Percentiles rank a stretch among this genome's conserved stretches.
phyloP scores from a whole-genome alignment of 2,888 invertebrate genomes.

The Amphimallon solstitiale region DNA sequence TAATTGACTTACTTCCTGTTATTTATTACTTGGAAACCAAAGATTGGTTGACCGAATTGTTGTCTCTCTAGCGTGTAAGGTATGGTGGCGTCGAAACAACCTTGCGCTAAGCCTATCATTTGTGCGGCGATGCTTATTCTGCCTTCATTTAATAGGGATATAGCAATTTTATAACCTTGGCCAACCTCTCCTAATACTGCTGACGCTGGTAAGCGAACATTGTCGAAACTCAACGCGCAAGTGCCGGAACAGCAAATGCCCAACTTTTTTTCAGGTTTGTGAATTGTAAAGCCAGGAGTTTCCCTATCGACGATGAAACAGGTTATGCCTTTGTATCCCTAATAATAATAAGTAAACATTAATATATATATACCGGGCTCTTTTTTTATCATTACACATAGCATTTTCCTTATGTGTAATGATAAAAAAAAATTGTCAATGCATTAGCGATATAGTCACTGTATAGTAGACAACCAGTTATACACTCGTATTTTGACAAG shows the following conservation, averaged over 20 bases:
- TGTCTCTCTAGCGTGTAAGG: conserved; percentile 93
- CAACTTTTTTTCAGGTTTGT: conserved; percentile 93
- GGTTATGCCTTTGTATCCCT: conserved; percentile 97
- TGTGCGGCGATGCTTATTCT: conserved; percentile 89
- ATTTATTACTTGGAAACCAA: conserved; percentile 86
- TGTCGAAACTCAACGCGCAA: conserved; percentile 93
- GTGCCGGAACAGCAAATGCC: conserved; percentile 94
- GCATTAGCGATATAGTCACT: too few species aligned
- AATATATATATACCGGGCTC: too few species aligned
- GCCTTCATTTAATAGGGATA: conserved; percentile 94
- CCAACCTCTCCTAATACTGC: conserved; percentile 89
- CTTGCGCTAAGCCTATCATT: conserved; percentile 95
- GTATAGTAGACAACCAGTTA: too few species aligned
- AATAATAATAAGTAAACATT: conserved; percentile 25
- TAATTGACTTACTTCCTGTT: background rate
- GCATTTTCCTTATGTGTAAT: too few species aligned
- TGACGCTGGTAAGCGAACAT: conserved; percentile 86
- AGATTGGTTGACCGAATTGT: conserved; percentile 92
- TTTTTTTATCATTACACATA: too few species aligned
- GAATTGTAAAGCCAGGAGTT: conserved; percentile 85
- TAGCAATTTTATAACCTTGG: conserved; percentile 96
- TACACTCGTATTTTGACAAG: too few species aligned
- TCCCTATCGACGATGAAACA: conserved; percentile 93
- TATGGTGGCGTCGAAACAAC: conserved; percentile 93
- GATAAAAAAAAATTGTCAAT: too few species aligned